phyloP scores from a whole-genome alignment of 2,797 vertebrate genomes.

The Huso huso region DNA sequence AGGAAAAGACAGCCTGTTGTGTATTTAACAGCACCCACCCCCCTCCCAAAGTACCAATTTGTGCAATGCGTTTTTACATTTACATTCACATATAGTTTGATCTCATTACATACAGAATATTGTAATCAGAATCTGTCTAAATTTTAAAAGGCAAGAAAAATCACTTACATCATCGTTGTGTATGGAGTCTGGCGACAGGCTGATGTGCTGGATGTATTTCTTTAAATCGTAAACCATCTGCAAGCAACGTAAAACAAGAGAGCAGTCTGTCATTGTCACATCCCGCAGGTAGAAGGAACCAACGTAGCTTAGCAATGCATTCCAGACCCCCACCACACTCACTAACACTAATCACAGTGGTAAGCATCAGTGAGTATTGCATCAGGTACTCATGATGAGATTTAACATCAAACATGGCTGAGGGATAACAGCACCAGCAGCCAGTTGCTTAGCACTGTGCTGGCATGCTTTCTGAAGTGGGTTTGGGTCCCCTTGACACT shows the following conservation, averaged over 20 bases:
- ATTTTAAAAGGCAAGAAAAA: background rate
- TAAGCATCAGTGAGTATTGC: too few species aligned
- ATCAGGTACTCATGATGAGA: too few species aligned
- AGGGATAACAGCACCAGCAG: background rate
- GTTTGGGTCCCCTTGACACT: too few species aligned
- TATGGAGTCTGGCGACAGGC: conserved; percentile 84
- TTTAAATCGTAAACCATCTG: conserved; percentile 78
- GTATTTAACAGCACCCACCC: background rate
- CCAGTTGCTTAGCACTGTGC: background rate
- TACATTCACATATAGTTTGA: too few species aligned
- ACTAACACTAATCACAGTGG: too few species aligned
- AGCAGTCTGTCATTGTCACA: background rate
- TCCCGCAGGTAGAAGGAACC: background rate
- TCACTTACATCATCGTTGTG: conserved; percentile 73
- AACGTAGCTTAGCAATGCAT: too few species aligned
- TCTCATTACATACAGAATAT: too few species aligned
- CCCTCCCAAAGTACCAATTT: background rate
- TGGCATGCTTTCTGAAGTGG: too few species aligned
- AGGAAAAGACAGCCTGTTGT: conserved; percentile 4
- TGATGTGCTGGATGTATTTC: conserved; percentile 79
- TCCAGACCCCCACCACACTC: too few species aligned
- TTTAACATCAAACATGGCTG: too few species aligned
- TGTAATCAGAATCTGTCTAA: too few species aligned
- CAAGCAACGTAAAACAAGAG: conserved; percentile 1
- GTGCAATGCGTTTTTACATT: too few species aligned